phyloP scores from a whole-genome alignment of 2,113 vertebrate species.

The Malurus alboscapulatus region DNA sequence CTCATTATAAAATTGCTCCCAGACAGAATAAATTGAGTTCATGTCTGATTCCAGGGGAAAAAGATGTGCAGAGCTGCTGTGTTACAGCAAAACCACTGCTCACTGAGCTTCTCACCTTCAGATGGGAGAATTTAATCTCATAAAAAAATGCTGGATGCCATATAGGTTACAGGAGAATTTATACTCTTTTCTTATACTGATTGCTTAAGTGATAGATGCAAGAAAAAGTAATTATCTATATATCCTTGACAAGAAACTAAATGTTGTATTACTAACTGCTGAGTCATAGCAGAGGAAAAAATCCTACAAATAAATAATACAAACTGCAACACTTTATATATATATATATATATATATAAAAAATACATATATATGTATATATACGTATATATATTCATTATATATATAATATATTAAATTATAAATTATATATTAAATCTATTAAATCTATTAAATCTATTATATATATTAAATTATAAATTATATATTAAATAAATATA shows the following conservation, averaged over 20 bases:
- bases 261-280: not conserved
- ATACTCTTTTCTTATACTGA: not conserved
- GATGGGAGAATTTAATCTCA: not conserved
- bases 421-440: no score
- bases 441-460: no score
- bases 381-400: no score
- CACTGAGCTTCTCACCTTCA: not conserved
- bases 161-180: not conserved
- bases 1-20: not conserved
- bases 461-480: no score
- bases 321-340: not conserved
- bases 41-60: not conserved
- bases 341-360: no score
- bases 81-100: not conserved
- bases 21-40: slow-evolving; percentile 5
- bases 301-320: not conserved
- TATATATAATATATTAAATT: no score
- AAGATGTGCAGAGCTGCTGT: not conserved
- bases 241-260: not conserved
- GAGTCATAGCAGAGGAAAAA: not conserved
- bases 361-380: no score
- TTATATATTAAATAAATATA: no score
- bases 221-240: not conserved
- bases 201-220: not conserved
- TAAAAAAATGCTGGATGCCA: not conserved